Evolutionary conservation across 2,888 invertebrate genomes (phyloP).

Genomic region (Arenicola marina): DNA sequence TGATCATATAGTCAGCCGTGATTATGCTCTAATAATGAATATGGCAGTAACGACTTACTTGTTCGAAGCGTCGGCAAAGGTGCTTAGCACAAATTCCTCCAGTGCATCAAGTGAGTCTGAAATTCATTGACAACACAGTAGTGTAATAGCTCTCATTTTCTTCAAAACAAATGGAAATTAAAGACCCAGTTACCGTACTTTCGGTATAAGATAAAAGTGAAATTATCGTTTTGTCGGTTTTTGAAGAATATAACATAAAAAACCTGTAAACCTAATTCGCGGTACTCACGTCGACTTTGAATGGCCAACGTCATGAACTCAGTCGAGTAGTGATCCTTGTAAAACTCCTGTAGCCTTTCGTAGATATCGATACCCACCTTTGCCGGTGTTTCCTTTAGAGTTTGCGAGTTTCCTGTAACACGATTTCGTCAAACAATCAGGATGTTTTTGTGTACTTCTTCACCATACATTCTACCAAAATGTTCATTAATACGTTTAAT

Average conservation of each 20-base stretch:
- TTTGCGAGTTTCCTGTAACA: conserved; percentile 49
- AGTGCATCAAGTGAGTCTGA: conserved; percentile 65
- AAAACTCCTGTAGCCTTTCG: conserved; percentile 73
- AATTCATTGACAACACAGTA: too few relatives aligned
- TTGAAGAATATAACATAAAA: too few relatives aligned
- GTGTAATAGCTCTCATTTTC: too few relatives aligned
- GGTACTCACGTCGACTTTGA: conserved; percentile 66
- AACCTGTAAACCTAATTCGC: too few relatives aligned
- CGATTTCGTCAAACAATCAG: neutral
- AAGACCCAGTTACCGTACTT: too few relatives aligned
- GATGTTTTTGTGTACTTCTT: too few relatives aligned
- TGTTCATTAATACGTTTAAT: too few relatives aligned
- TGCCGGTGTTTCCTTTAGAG: conserved; percentile 46
- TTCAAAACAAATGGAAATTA: too few relatives aligned
- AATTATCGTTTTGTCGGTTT: too few relatives aligned
- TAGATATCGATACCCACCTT: conserved; percentile 65
- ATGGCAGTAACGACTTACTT: neutral
- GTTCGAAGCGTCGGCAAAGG: conserved; percentile 72
- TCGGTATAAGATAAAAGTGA: too few relatives aligned
- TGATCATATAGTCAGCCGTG: too few relatives aligned
- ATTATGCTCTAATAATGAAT: neutral
- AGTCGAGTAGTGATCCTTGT: conserved; percentile 80
- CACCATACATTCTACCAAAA: too few relatives aligned
- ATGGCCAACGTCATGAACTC: conserved; percentile 86
- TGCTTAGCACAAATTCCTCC: conserved; percentile 70